Conservation (phyloP, 2,888 invertebrate genomes). For the Pantelozetes paolii region DNA sequence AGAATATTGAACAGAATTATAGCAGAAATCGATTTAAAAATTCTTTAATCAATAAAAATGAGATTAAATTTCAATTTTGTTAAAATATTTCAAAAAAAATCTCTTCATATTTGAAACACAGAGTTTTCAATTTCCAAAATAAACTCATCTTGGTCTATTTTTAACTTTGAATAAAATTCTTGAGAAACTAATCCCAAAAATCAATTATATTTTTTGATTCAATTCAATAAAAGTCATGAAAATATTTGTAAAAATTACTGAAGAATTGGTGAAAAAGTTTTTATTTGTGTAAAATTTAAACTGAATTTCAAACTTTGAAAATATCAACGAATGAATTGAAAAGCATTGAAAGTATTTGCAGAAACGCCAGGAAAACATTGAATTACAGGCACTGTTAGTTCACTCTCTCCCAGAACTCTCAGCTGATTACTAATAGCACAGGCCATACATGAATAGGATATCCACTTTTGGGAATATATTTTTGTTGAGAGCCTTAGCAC, state of each 20-base stretch:
- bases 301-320: neutral
- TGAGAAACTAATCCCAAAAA: too few species aligned
- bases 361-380: neutral
- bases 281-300: neutral
- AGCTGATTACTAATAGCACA: neutral
- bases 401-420: too few species aligned
- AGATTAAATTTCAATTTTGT: too few species aligned
- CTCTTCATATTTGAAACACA: too few species aligned
- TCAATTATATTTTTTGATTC: neutral
- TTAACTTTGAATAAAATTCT: too few species aligned
- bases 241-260: constrained; percentile 5
- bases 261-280: too few species aligned
- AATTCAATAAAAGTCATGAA: constrained; percentile 4
- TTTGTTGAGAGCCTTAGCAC: neutral
- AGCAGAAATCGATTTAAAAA: too few species aligned
- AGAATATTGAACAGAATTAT: too few species aligned
- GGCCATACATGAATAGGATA: neutral
- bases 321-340: neutral
- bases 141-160: too few species aligned
- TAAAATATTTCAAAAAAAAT: too few species aligned
- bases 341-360: neutral
- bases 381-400: neutral
- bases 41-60: too few species aligned
- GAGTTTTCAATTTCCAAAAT: too few species aligned
- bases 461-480: neutral